Evolutionary conservation across 1,140 invertebrate species (phyloP).

Genomic region (Palaemon carinicauda): DNA sequence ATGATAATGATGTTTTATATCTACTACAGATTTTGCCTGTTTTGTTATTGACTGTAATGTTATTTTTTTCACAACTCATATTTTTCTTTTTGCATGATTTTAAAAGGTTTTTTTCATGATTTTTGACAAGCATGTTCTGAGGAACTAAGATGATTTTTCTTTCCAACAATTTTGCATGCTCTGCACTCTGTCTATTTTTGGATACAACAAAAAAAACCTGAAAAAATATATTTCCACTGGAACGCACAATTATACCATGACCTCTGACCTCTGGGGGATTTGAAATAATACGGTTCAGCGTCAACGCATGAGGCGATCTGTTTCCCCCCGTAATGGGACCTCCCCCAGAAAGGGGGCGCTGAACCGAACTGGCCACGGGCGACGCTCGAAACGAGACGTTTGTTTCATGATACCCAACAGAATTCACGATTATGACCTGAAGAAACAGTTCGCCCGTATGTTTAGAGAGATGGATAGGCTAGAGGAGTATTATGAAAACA

Average conservation of each 20-base stretch:
- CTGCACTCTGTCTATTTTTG: too few species aligned
- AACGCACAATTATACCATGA: too few species aligned
- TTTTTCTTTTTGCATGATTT: not conserved
- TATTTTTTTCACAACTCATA: not conserved
- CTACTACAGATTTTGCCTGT: too few species aligned
- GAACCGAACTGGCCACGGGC: not conserved
- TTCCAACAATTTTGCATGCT: too few species aligned
- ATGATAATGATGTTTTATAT: too few species aligned
- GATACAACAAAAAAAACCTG: too few species aligned
- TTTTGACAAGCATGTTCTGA: not conserved
- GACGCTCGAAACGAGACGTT: constrained; percentile 3
- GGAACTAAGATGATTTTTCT: not conserved
- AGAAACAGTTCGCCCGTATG: not conserved
- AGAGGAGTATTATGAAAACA: constrained; percentile 7
- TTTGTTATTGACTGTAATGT: not conserved
- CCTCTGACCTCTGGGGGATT: too few species aligned
- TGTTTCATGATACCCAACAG: constrained; percentile 1
- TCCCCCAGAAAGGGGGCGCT: too few species aligned
- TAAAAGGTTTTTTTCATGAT: not conserved
- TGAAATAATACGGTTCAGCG: not conserved
- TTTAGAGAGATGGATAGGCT: constrained; percentile 26
- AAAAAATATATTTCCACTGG: too few species aligned
- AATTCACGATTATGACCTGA: constrained; percentile 17
- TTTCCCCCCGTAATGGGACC: too few species aligned
- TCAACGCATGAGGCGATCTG: constrained; percentile 8